phyloP scores from a whole-genome alignment of 2,797 vertebrate species.

The Sebastes nivosus region DNA sequence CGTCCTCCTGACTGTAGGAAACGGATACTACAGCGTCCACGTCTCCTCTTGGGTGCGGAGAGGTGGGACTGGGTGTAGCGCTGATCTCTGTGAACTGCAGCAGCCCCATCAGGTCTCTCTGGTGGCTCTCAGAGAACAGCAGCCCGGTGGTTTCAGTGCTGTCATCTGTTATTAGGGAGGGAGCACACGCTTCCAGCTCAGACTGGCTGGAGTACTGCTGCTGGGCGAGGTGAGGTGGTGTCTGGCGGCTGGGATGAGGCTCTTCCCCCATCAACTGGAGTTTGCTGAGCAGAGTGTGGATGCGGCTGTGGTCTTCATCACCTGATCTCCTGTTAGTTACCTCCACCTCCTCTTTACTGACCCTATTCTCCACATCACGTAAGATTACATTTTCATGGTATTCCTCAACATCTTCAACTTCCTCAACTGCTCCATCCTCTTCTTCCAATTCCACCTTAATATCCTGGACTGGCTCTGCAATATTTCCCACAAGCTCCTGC shows the following conservation, averaged over 20 bases:
- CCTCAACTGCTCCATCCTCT: background rate
- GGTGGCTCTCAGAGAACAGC: constrained; percentile 85
- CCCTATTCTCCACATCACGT: background rate
- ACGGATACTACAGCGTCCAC: constrained; percentile 73
- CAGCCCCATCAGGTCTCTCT: constrained; percentile 85
- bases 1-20: constrained; percentile 70
- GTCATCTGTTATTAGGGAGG: constrained; percentile 26
- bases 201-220: constrained; percentile 22
- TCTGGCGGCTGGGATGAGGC: background rate
- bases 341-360: constrained; percentile 16
- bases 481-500: constrained; percentile 15
- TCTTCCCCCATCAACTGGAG: constrained; percentile 82
- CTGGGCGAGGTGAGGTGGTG: constrained; percentile 3
- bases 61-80: constrained; percentile 11
- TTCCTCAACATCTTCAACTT: background rate
- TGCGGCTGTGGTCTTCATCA: constrained; percentile 80
- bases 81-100: constrained; percentile 80
- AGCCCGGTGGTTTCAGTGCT: constrained; percentile 77
- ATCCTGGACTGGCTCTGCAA: constrained; percentile 7
- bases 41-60: constrained; percentile 45
- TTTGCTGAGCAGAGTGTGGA: constrained; percentile 84
- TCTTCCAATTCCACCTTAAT: constrained; percentile 2
- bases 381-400: background rate
- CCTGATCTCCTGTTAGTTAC: background rate
- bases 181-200: background rate